phyloP scores from a whole-genome alignment of 2,797 vertebrate species.

The Psittacula echo region DNA sequence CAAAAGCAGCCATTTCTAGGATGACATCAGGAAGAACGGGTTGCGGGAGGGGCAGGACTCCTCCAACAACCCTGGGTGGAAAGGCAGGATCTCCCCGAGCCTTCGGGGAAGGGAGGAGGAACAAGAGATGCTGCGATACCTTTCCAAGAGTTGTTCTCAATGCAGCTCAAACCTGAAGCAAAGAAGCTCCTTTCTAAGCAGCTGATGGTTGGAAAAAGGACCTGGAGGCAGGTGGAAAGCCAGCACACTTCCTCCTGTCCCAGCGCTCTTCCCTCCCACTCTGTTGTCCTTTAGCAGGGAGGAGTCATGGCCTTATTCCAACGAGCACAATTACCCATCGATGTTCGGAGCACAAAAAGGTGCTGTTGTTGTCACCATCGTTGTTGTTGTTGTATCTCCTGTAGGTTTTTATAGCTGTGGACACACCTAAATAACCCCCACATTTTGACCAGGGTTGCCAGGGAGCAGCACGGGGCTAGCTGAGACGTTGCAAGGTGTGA shows the following conservation, averaged over 20 bases:
- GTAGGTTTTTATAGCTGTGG: slow-evolving; percentile 60
- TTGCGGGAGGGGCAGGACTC: slow-evolving; percentile 58
- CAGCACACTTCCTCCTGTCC: background rate
- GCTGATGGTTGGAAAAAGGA: slow-evolving; percentile 58
- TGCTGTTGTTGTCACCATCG: slow-evolving; percentile 30
- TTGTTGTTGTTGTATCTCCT: slow-evolving; percentile 41
- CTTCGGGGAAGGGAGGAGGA: background rate
- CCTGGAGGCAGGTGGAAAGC: slow-evolving; percentile 28
- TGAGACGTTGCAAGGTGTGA: background rate
- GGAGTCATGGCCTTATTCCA: slow-evolving; percentile 64
- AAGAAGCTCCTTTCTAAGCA: slow-evolving; percentile 51
- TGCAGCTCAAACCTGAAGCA: background rate
- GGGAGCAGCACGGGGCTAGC: background rate
- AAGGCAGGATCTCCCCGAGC: background rate
- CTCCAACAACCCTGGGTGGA: background rate
- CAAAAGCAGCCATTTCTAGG: slow-evolving; percentile 22
- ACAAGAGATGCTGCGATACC: slow-evolving; percentile 15
- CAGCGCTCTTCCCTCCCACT: background rate
- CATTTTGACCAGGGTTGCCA: background rate
- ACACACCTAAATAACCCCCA: slow-evolving; percentile 27
- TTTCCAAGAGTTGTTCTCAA: background rate
- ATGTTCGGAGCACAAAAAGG: slow-evolving; percentile 56
- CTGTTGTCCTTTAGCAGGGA: slow-evolving; percentile 17
- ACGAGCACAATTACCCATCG: slow-evolving; percentile 41
- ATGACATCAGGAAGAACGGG: background rate